Evolutionary conservation across 2,113 vertebrate genomes (phyloP).

Genomic region (Dicentrarchus labrax): DNA sequence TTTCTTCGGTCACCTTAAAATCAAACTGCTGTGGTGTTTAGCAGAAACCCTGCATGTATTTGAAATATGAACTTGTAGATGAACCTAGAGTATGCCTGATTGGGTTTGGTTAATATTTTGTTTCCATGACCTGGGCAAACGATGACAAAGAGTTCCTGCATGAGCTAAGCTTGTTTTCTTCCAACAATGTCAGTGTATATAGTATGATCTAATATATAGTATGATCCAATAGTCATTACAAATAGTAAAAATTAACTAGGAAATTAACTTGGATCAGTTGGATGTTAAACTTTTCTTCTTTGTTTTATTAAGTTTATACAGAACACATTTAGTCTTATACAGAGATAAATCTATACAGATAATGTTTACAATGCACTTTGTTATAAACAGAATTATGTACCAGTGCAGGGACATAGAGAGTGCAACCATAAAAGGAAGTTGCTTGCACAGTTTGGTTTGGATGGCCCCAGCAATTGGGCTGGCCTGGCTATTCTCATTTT

Average conservation of each 20-base stretch:
- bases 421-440: slow-evolving; percentile 76
- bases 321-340: background rate
- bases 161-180: background rate
- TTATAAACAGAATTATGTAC: slow-evolving; percentile 22
- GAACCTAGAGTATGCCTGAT: background rate
- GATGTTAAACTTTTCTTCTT: background rate
- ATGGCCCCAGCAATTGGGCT: slow-evolving; percentile 47
- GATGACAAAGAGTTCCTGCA: background rate
- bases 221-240: background rate
- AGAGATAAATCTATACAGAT: slow-evolving; percentile 9
- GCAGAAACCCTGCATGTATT: slow-evolving; percentile 6
- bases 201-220: no score
- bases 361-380: slow-evolving; percentile 10
- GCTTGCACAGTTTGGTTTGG: slow-evolving; percentile 66
- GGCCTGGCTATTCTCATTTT: slow-evolving; percentile 71
- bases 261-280: background rate
- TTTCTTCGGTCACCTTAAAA: slow-evolving; percentile 15
- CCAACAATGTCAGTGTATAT: background rate
- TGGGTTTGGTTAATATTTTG: background rate
- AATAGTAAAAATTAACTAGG: background rate
- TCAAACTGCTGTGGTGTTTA: background rate
- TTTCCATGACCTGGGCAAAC: background rate
- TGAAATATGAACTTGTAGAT: background rate
- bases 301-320: background rate
- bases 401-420: slow-evolving; percentile 27